phyloP scores from a whole-genome alignment of 2,888 invertebrate genomes.

The Hesperia comma region DNA sequence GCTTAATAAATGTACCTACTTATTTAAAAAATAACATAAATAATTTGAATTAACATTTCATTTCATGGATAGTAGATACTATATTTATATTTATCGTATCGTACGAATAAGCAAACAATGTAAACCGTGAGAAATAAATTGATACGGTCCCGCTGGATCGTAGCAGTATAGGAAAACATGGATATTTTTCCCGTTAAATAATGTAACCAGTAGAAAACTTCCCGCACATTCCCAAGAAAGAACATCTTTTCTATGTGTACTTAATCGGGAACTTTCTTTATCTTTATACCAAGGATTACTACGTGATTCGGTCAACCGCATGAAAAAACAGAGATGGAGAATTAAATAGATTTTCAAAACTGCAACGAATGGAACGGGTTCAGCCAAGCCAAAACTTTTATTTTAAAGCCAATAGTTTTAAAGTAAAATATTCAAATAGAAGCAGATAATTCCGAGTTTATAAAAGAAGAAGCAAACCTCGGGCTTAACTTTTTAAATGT shows the following conservation, averaged over 20 bases:
- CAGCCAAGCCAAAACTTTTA: slow-evolving; percentile 16
- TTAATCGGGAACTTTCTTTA: slow-evolving; percentile 28
- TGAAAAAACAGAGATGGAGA: slow-evolving; percentile 11
- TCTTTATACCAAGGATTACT: slow-evolving; percentile 22
- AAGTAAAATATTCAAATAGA: slow-evolving; percentile 37
- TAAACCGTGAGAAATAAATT: neutral
- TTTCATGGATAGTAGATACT: too few relatives aligned
- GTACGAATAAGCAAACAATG: too few relatives aligned
- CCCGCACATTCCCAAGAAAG: slow-evolving; percentile 2
- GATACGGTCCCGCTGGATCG: neutral
- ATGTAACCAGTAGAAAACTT: slow-evolving; percentile 22
- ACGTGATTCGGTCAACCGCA: slow-evolving; percentile 24
- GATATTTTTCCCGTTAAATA: slow-evolving; percentile 17
- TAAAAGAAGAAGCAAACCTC: slow-evolving; percentile 34
- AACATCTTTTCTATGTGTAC: slow-evolving; percentile 5
- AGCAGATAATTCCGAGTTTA: slow-evolving; percentile 35
- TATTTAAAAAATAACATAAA: too few relatives aligned
- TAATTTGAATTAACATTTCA: too few relatives aligned
- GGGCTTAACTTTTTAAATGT: slow-evolving; percentile 36
- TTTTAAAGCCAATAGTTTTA: slow-evolving; percentile 27
- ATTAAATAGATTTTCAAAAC: slow-evolving; percentile 17
- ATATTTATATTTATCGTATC: too few relatives aligned
- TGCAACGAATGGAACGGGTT: slow-evolving; percentile 16
- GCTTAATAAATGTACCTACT: too few relatives aligned
- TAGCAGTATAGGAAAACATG: slow-evolving; percentile 19